Percentiles rank a stretch among this genome's conserved stretches.
phyloP scores from a whole-genome alignment of 2,797 vertebrate species.

The Sphenodon punctatus region DNA sequence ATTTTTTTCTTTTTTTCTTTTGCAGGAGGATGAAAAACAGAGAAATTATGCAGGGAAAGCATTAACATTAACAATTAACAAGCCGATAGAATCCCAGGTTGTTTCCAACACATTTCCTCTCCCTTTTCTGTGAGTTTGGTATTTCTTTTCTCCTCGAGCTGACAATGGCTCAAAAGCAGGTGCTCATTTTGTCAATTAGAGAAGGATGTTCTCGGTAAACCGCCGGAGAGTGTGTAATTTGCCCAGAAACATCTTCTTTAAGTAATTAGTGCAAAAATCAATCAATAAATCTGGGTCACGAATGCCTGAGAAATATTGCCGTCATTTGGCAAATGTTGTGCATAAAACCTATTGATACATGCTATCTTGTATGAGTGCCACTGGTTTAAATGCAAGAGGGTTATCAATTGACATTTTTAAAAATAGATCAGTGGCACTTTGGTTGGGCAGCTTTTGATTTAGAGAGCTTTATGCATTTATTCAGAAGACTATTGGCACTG shows the following conservation, averaged over 20 bases:
- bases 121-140: constrained; percentile 1
- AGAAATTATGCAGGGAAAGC: not conserved
- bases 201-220: constrained; percentile 42
- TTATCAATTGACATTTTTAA: not conserved
- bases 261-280: constrained; percentile 57
- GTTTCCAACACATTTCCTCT: not conserved
- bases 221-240: constrained; percentile 36
- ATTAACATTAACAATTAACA: not conserved
- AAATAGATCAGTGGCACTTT: constrained; percentile 12
- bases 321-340: constrained; percentile 20
- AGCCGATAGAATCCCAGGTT: not conserved
- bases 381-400: constrained; percentile 31
- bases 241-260: constrained; percentile 49
- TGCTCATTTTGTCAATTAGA: not conserved
- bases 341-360: not conserved
- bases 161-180: constrained; percentile 5
- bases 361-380: constrained; percentile 18
- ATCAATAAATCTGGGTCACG: constrained; percentile 42
- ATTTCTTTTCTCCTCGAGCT: constrained; percentile 20
- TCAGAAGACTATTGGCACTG: not conserved
- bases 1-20: constrained; percentile 9
- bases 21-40: not conserved
- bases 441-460: constrained; percentile 23
- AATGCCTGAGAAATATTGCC: constrained; percentile 15
- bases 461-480: not conserved